Percentiles rank a stretch among this genome's conserved stretches.
Conservation (phyloP, 2,113 vertebrate genomes). For the Sphaerodactylus townsendi region DNA sequence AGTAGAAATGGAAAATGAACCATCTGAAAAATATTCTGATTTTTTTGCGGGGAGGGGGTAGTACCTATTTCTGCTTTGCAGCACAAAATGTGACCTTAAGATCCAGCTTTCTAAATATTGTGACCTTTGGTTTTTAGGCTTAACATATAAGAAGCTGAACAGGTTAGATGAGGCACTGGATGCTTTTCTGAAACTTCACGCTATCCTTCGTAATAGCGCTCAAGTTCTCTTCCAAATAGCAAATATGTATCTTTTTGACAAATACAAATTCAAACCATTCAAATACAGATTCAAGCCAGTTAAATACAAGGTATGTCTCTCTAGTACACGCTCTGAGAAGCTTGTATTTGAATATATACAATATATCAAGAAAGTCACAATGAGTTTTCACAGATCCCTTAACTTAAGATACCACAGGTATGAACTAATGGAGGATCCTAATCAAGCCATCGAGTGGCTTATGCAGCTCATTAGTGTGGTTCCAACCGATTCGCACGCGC, state of each 20-base stretch:
- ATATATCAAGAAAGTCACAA: neutral
- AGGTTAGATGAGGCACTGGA: constrained; percentile 89
- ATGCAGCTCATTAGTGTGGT: constrained; percentile 90
- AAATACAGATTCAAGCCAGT: neutral
- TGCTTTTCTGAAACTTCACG: constrained; percentile 94
- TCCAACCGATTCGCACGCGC: constrained; percentile 86
- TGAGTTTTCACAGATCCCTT: constrained; percentile 70
- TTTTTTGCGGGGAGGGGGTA: neutral
- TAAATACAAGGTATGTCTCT: neutral
- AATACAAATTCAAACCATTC: neutral
- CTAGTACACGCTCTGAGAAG: neutral
- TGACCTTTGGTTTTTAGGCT: constrained; percentile 74
- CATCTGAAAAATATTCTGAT: neutral
- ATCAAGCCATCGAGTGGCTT: constrained; percentile 92
- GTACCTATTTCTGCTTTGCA: neutral
- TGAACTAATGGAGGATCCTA: constrained; percentile 88
- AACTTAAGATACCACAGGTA: constrained; percentile 80
- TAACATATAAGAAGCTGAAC: constrained; percentile 88
- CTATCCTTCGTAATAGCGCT: constrained; percentile 89
- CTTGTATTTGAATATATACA: neutral
- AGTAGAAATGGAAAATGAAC: neutral
- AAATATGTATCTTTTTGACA: constrained; percentile 85
- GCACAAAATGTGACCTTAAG: neutral
- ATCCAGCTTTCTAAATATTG: neutral
- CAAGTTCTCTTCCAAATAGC: constrained; percentile 94